Conservation (phyloP, 1,140 invertebrate species). For the Asbolus verrucosus region DNA sequence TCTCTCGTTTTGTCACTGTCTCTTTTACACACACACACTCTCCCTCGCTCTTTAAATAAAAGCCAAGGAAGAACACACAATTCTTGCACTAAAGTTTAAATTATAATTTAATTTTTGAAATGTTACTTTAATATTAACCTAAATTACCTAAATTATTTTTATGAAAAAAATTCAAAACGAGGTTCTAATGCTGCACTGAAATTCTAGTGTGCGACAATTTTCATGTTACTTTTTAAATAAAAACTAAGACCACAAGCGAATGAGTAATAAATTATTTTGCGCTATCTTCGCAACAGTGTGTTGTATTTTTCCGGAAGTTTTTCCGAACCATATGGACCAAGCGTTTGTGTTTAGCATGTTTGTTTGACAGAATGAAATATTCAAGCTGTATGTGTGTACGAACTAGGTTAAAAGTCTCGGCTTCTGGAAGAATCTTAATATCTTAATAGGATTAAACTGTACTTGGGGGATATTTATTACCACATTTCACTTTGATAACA, state of each 20-base stretch:
- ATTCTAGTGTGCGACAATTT: too few relatives aligned
- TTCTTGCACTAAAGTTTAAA: too few relatives aligned
- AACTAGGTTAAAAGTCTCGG: slow-evolving; percentile 30
- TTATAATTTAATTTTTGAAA: too few relatives aligned
- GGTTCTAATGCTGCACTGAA: too few relatives aligned
- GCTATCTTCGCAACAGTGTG: slow-evolving; percentile 24
- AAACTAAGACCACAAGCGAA: slow-evolving; percentile 14
- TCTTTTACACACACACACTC: too few relatives aligned
- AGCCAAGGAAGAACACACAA: too few relatives aligned
- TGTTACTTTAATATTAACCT: too few relatives aligned
- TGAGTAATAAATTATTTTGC: slow-evolving; percentile 28
- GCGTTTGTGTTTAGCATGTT: slow-evolving; percentile 34
- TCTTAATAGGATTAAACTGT: slow-evolving; percentile 29
- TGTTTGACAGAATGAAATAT: slow-evolving; percentile 33
- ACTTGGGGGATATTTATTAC: slow-evolving; percentile 35
- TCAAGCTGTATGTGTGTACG: slow-evolving; percentile 18
- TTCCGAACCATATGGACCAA: slow-evolving; percentile 26
- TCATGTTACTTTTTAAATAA: slow-evolving; percentile 22
- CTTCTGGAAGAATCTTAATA: slow-evolving; percentile 29
- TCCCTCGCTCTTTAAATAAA: too few relatives aligned
- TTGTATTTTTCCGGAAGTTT: slow-evolving; percentile 28
- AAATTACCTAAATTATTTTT: too few relatives aligned
- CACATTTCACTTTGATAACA: slow-evolving; percentile 30
- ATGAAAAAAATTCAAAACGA: too few relatives aligned
- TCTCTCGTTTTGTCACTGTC: too few relatives aligned